Base-by-base conservation (phyloP, 2,888 invertebrate species). In the Oeneis ivallda region DNA sequence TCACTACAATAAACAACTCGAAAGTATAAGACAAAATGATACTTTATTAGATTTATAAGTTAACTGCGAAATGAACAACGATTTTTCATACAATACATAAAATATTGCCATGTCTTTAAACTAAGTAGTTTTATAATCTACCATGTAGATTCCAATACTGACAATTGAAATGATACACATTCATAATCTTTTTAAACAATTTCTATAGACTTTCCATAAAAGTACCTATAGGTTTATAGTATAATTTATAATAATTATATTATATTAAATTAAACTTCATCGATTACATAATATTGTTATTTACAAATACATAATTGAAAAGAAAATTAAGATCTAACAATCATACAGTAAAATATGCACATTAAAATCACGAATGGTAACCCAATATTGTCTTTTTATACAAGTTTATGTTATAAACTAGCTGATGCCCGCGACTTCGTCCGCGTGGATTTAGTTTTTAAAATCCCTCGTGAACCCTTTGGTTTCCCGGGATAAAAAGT, bases 81-180 rank as follows among this genome's bases (percentile, higher is more conserved):
- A 47, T 47, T 47, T 17, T 2, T 15, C 8, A 13, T 19, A 50
- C 0, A 17, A 26, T 19, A 19, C 19, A 49, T 19, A 6, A 5
- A 50, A 50, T 56, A 19, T 56, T 56, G 41, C 39, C 17, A 41
- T 56, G 13, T 41, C 3, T 41, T 13, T 39, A 7, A 11, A 39
- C 11, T 54, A 54, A 39, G 1, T 19, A 17, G 39, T 39, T 52
- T 54, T 39, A 19, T 41, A 56, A 56, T 41, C 56, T 17, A 56
- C 17, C 41, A 13, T 56, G 56, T 41, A 56, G 56, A 56, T 56
- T 56, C 8, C 41, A 56, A 56, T 39, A 52, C 52, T 52, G 52
- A 52, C 19, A 19, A 49, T 52, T 52, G 2, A 53, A 52, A 52
- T 52, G 41, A 41, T 5, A 10, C 10, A 26, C 32, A 52, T 52